Evolutionary conservation across 2,888 invertebrate species (phyloP).

Genomic region (Morinoia aosen): DNA sequence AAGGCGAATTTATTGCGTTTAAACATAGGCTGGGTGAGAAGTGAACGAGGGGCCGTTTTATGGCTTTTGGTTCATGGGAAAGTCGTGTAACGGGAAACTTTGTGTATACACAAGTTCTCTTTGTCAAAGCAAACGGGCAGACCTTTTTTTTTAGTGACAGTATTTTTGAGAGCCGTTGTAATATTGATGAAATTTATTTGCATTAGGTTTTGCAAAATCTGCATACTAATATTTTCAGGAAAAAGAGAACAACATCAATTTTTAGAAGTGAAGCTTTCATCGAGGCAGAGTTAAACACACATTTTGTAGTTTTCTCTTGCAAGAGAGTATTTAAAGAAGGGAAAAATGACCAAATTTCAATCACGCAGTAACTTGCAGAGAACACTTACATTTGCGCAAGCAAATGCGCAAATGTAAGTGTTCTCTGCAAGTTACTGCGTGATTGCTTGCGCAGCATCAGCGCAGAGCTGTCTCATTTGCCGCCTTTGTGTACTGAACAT

Average conservation of each 20-base stretch:
- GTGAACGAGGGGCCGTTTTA: constrained; percentile 27
- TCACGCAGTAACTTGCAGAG: no score
- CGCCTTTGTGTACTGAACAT: not conserved
- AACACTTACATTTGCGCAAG: not conserved
- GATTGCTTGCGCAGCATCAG: not conserved
- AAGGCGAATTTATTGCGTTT: constrained; percentile 48
- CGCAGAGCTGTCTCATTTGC: not conserved
- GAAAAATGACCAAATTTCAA: not conserved
- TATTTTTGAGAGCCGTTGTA: not conserved
- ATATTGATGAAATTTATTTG: not conserved
- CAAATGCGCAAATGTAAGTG: no score
- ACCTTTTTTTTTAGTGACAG: not conserved
- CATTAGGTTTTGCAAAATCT: not conserved
- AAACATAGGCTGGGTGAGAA: constrained; percentile 42
- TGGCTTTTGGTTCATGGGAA: constrained; percentile 46
- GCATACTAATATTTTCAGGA: not conserved
- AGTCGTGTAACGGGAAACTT: not conserved
- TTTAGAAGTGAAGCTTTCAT: not conserved
- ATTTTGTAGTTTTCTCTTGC: not conserved
- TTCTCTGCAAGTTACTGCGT: no score
- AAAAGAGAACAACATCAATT: not conserved
- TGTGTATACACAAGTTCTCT: constrained; percentile 35
- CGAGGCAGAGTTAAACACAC: not conserved
- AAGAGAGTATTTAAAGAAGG: not conserved
- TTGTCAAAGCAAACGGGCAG: not conserved